Conservation (phyloP, 2,113 vertebrate species). For the Probosciger aterrimus region DNA sequence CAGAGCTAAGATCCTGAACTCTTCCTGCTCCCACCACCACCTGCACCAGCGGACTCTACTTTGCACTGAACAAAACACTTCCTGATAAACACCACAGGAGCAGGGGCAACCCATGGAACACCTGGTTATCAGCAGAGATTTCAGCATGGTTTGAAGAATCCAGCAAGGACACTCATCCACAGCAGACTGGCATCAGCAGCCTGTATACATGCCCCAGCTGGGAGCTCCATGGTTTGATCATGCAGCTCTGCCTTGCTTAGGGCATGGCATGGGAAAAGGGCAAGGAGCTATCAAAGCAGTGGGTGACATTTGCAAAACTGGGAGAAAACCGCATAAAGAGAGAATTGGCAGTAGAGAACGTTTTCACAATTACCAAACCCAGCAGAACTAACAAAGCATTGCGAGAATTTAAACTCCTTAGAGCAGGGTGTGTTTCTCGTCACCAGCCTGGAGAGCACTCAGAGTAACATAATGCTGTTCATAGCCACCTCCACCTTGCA, state of each 20-base stretch:
- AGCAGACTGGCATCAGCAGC: background rate
- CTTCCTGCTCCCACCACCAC: background rate
- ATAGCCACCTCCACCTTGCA: rapidly evolving
- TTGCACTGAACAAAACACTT: background rate
- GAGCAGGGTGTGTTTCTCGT: background rate
- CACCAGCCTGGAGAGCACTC: background rate
- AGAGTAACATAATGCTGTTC: background rate
- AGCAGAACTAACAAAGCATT: background rate
- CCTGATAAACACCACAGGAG: rapidly evolving
- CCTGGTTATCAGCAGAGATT: background rate
- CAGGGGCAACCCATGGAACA: background rate
- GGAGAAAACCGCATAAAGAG: background rate
- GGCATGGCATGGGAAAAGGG: background rate
- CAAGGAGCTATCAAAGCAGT: background rate
- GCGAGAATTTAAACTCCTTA: background rate
- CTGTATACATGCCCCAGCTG: background rate
- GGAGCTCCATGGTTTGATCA: background rate
- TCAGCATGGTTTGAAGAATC: background rate
- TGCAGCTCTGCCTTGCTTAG: background rate
- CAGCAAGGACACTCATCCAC: background rate
- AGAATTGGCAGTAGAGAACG: rapidly evolving
- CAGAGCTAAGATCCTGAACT: background rate
- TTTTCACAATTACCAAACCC: background rate
- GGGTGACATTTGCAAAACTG: background rate
- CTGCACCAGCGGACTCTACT: background rate